phyloP scores from a whole-genome alignment of 2,797 vertebrate genomes.

The Rhabdophis nuchalis region DNA sequence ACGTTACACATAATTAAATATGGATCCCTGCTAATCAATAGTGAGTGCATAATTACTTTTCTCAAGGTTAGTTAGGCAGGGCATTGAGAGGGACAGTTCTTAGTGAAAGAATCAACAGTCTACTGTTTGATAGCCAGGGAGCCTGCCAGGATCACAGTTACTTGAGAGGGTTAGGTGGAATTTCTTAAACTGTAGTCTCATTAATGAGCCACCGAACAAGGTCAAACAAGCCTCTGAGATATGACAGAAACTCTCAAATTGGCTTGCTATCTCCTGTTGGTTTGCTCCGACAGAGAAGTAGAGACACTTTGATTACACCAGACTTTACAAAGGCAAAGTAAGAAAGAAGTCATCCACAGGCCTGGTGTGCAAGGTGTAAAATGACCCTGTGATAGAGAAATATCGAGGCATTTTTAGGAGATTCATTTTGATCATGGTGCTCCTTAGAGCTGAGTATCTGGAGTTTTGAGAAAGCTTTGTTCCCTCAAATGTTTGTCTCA shows the following conservation, averaged over 20 bases:
- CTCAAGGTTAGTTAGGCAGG: slow-evolving; percentile 65
- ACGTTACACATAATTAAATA: slow-evolving; percentile 66
- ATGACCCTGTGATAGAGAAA: background rate
- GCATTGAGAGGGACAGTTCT: slow-evolving; percentile 45
- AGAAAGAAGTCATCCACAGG: background rate
- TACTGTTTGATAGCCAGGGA: background rate
- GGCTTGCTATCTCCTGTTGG: background rate
- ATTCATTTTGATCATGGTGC: background rate
- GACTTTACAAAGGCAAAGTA: background rate
- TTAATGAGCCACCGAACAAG: slow-evolving; percentile 43
- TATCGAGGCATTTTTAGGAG: background rate
- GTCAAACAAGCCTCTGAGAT: slow-evolving; percentile 41
- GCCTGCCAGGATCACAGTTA: slow-evolving; percentile 31
- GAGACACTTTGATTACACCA: slow-evolving; percentile 1
- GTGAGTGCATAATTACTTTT: slow-evolving; percentile 59
- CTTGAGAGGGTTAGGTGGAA: slow-evolving; percentile 31
- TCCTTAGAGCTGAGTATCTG: background rate
- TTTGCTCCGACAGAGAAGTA: slow-evolving; percentile 8
- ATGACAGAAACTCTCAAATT: slow-evolving; percentile 15
- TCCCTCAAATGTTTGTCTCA: background rate
- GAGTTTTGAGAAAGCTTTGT: background rate
- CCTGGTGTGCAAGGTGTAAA: background rate
- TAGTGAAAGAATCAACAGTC: slow-evolving; percentile 29
- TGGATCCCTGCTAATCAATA: slow-evolving; percentile 66
- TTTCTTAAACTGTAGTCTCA: slow-evolving; percentile 43